Conservation (phyloP, 2,113 vertebrate genomes). For the Urocitellus parryii region DNA sequence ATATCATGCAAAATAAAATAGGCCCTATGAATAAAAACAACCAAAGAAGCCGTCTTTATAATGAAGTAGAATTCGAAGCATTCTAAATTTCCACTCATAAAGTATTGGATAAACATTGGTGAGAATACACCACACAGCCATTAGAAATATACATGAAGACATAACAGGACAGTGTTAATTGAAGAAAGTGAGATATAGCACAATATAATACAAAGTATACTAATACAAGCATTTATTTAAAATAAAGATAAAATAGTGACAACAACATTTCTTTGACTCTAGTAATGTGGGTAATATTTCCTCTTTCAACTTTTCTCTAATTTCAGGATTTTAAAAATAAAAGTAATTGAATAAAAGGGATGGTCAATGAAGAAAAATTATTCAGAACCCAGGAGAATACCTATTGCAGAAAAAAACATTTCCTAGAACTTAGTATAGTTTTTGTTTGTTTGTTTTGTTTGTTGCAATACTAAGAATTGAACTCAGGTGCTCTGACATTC, state of each 20-base stretch:
- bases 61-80: conserved; percentile 21
- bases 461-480: neutral
- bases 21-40: neutral
- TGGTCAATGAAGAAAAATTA: neutral
- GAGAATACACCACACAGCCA: neutral
- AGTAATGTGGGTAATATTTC: neutral
- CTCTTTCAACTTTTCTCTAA: conserved; percentile 16
- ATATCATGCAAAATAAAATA: neutral
- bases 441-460: neutral
- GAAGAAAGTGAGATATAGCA: neutral
- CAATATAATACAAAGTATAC: neutral
- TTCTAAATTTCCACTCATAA: neutral
- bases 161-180: neutral
- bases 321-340: neutral
- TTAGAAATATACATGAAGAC: neutral
- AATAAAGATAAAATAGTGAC: neutral
- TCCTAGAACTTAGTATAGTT: neutral
- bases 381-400: conserved; percentile 11
- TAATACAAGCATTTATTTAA: conserved; percentile 16
- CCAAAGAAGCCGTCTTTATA: conserved; percentile 2
- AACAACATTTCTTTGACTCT: neutral
- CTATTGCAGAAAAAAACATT: neutral
- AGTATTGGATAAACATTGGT: neutral
- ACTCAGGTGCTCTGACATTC: neutral
- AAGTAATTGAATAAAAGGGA: neutral